A percentile compares a stretch with the other conserved stretches of the same genome.
These are phyloP conservation scores for Carposina sasakii DNA, from an alignment of 1,140 invertebrate species.

Conservation along the genomic window DNA sequence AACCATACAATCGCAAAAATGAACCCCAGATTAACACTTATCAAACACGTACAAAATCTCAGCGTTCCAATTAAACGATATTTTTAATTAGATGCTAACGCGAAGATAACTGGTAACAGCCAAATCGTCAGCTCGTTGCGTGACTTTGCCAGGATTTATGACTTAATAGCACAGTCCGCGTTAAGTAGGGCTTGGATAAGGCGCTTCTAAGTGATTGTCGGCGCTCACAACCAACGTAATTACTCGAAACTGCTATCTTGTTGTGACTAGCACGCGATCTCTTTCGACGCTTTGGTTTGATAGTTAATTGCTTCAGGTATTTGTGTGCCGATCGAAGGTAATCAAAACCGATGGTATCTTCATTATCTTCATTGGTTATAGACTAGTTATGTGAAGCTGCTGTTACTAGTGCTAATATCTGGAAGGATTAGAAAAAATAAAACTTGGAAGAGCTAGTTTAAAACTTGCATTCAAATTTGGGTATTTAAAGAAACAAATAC, in stretches of 20 bases:
- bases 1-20: too few relatives aligned
- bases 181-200: constrained; percentile 69
- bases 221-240: constrained; percentile 69
- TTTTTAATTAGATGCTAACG: constrained; percentile 43
- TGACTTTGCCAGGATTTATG: constrained; percentile 63
- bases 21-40: too few relatives aligned
- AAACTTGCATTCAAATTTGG: too few relatives aligned
- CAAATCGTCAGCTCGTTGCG: constrained; percentile 62
- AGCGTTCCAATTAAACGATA: constrained; percentile 28
- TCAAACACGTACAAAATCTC: too few relatives aligned
- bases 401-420: too few relatives aligned
- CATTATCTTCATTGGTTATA: too few relatives aligned
- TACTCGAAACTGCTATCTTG: constrained; percentile 66
- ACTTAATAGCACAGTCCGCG: constrained; percentile 64
- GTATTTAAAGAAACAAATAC: too few relatives aligned
- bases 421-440: too few relatives aligned
- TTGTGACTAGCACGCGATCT: constrained; percentile 57
- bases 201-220: constrained; percentile 70
- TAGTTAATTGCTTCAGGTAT: constrained; percentile 58
- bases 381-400: too few relatives aligned
- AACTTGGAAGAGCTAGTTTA: too few relatives aligned
- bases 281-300: constrained; percentile 50
- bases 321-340: too few relatives aligned
- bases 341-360: too few relatives aligned
- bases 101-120: constrained; percentile 54